Percentiles rank a stretch among this genome's conserved stretches.
Conservation (phyloP, 2,888 invertebrate genomes). For the Chorisops tibialis region DNA sequence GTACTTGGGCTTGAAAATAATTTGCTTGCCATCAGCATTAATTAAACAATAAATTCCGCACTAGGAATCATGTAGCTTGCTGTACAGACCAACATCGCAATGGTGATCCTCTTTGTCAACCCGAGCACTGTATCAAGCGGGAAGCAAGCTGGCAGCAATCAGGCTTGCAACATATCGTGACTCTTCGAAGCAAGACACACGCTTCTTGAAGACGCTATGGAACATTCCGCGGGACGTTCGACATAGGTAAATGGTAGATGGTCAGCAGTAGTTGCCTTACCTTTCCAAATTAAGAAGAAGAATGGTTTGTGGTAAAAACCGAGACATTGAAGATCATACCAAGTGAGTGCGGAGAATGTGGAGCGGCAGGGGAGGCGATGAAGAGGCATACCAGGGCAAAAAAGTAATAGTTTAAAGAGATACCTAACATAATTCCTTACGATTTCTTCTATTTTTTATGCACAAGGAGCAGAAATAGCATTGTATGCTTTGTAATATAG, state of each 20-base stretch:
- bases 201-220: conserved; percentile 16
- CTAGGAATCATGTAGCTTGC: conserved; percentile 17
- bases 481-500: no score
- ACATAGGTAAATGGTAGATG: conserved; percentile 13
- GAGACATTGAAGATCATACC: conserved; percentile 10
- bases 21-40: conserved; percentile 28
- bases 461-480: no score
- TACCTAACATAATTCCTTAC: no score
- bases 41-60: conserved; percentile 32
- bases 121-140: not conserved
- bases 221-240: conserved; percentile 4
- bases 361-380: no score
- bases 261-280: not conserved
- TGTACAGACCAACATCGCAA: not conserved
- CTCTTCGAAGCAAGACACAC: conserved; percentile 20
- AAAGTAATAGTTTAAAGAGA: no score
- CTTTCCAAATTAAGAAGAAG: conserved; percentile 21
- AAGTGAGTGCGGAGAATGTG: no score
- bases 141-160: not conserved
- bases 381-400: no score
- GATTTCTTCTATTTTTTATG: no score
- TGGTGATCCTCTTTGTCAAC: conserved; percentile 22
- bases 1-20: not conserved
- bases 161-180: conserved; percentile 19
- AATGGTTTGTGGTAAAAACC: conserved; percentile 9